Conservation (phyloP, 2,113 vertebrate species). For the Ochotona princeps region DNA sequence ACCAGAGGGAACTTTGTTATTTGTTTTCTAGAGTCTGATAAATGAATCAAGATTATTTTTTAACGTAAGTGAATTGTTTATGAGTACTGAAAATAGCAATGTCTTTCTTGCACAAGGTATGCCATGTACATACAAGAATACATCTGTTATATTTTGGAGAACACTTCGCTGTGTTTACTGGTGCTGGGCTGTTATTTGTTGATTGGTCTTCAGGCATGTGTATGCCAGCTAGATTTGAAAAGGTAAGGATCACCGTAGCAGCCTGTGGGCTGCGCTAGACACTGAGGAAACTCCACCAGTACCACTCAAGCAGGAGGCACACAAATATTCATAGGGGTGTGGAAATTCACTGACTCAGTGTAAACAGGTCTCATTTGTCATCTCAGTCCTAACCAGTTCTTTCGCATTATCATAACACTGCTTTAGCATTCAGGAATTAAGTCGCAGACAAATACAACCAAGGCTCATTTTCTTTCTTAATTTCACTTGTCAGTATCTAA, state of each 20-base stretch:
- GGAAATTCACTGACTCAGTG: background rate
- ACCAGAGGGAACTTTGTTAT: background rate
- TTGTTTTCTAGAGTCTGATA: background rate
- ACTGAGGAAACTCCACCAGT: background rate
- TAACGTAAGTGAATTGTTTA: background rate
- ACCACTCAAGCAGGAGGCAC: background rate
- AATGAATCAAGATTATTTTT: background rate
- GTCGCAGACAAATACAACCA: no score
- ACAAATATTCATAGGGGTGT: background rate
- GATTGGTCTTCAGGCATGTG: background rate
- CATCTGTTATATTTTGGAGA: background rate
- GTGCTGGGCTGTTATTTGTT: background rate
- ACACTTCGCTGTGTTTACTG: background rate
- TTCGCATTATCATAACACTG: no score
- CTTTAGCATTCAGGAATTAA: no score
- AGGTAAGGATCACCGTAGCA: background rate
- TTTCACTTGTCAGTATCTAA: background rate
- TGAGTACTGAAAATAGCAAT: background rate
- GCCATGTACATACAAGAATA: rapidly evolving
- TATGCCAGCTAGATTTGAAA: rapidly evolving
- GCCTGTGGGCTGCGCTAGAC: rapidly evolving
- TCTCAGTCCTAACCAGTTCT: background rate
- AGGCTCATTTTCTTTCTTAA: no score
- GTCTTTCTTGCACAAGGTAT: background rate
- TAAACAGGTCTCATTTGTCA: background rate